A percentile compares a stretch with the other conserved stretches of the same genome.
These are phyloP conservation scores for Pogonognathellus flavescens DNA, from an alignment of 1,140 invertebrate species.

Conservation along the genomic window DNA sequence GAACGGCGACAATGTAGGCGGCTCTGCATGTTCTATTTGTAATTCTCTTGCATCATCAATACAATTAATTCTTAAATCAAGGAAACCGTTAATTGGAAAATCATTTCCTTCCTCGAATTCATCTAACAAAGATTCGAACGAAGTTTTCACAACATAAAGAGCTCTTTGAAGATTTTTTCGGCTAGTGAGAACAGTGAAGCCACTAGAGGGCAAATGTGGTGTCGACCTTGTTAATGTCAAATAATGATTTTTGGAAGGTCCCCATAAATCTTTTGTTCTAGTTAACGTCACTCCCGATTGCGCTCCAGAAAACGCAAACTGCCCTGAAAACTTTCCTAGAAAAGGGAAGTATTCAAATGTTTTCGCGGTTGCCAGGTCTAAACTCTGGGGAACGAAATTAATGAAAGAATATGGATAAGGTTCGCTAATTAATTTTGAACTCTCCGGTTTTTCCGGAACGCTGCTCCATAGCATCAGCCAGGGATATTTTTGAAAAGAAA, in stretches of 20 bases:
- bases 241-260: conserved; percentile 20
- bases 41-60: too few relatives aligned
- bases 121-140: not conserved
- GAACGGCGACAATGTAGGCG: not conserved
- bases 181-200: conserved; percentile 35
- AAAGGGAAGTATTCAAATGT: too few relatives aligned
- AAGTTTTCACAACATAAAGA: not conserved
- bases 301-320: too few relatives aligned
- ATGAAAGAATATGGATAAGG: too few relatives aligned
- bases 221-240: not conserved
- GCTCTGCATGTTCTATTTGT: not conserved
- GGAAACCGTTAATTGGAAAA: conserved; percentile 23
- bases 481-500: too few relatives aligned
- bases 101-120: not conserved
- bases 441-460: too few relatives aligned
- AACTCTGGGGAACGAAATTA: too few relatives aligned
- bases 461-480: too few relatives aligned
- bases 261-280: conserved; percentile 23
- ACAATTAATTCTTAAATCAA: conserved; percentile 24
- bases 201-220: not conserved
- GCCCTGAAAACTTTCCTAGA: not conserved
- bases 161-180: conserved; percentile 23
- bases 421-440: too few relatives aligned
- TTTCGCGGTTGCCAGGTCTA: too few relatives aligned
- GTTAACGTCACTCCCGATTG: not conserved